These are phyloP conservation scores for Nudaria mundana DNA, from an alignment of 2,888 invertebrate species.

Conservation along the genomic window DNA sequence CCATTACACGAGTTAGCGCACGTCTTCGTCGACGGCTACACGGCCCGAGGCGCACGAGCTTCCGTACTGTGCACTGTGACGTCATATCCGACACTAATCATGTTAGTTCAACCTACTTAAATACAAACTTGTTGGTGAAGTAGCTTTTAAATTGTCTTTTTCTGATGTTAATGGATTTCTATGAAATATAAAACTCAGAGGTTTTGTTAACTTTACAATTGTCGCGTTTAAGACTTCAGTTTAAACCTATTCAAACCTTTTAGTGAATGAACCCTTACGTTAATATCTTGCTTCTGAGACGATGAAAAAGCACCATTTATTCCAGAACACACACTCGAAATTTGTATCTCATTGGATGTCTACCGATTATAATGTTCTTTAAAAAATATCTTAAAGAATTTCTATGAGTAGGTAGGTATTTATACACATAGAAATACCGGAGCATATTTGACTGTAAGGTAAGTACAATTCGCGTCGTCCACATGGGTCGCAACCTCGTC, in stretches of 20 bases:
- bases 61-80: slow-evolving; percentile 7
- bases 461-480: too few species aligned
- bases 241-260: too few species aligned
- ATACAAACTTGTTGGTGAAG: slow-evolving; percentile 3
- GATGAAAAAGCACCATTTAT: too few species aligned
- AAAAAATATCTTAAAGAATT: too few species aligned
- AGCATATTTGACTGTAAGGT: slow-evolving; percentile 19
- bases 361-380: too few species aligned
- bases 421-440: slow-evolving; percentile 10
- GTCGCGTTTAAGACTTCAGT: too few species aligned
- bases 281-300: too few species aligned
- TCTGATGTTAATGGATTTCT: not conserved
- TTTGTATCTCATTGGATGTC: too few species aligned
- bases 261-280: too few species aligned
- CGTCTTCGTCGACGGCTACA: slow-evolving; percentile 3
- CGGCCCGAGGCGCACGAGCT: slow-evolving; percentile 4
- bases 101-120: slow-evolving; percentile 7
- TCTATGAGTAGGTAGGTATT: too few species aligned
- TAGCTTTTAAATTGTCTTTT: slow-evolving; percentile 3
- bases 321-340: too few species aligned
- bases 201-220: too few species aligned
- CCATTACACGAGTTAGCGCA: slow-evolving; percentile 24
- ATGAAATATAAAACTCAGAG: not conserved
- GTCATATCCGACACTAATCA: slow-evolving; percentile 2
- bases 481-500: slow-evolving; percentile 15